Percentiles rank a stretch among this genome's conserved stretches.
These are phyloP conservation scores for Pantherophis vulpinus DNA, from an alignment of 2,797 vertebrate genomes.

Conservation along the genomic window DNA sequence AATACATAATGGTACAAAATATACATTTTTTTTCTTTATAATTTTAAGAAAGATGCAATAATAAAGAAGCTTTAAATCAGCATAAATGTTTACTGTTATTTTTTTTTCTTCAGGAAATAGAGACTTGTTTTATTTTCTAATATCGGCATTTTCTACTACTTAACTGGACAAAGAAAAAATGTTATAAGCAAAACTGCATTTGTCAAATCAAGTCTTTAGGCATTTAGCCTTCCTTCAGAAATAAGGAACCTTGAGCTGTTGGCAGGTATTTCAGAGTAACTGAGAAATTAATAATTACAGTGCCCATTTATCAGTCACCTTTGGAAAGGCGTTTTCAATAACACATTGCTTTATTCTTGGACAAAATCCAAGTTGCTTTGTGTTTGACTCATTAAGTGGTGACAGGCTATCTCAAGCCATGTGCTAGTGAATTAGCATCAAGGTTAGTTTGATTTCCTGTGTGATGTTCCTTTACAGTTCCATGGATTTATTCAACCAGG, in stretches of 20 bases:
- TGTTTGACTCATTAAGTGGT: neutral
- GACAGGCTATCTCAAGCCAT: neutral
- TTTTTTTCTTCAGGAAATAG: neutral
- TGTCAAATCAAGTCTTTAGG: neutral
- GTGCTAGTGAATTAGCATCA: neutral
- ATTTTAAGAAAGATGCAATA: neutral
- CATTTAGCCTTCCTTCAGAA: neutral
- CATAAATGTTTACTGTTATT: neutral
- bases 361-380: neutral
- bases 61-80: neutral
- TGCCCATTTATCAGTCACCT: neutral
- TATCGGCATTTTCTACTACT: neutral
- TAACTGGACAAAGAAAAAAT: neutral
- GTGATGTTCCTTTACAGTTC: neutral
- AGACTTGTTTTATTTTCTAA: neutral
- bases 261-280: neutral
- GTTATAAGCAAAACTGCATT: neutral
- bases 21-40: neutral
- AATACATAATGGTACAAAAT: neutral
- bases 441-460: neutral
- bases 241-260: neutral
- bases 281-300: neutral
- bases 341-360: neutral
- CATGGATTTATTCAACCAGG: neutral
- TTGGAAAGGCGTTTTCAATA: neutral